Evolutionary conservation across 2,113 vertebrate species (phyloP).

Genomic region (Saguinus midas): DNA sequence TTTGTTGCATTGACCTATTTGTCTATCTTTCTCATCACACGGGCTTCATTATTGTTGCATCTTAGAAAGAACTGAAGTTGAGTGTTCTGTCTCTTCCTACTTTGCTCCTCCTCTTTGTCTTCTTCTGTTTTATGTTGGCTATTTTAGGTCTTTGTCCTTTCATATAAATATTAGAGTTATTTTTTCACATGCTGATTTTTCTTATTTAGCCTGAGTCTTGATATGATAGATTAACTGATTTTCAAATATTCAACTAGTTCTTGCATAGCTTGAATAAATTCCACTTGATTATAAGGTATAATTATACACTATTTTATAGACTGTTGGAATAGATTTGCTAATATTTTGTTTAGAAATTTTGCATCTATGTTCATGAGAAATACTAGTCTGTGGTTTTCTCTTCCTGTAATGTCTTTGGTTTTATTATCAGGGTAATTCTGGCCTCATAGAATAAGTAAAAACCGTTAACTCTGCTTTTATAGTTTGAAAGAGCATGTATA

Average conservation of each 20-base stretch:
- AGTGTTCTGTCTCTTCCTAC: no score
- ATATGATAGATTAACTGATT: not conserved
- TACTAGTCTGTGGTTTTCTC: not conserved
- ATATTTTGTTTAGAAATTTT: not conserved
- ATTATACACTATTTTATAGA: not conserved
- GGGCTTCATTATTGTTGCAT: not conserved
- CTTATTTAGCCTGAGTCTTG: not conserved
- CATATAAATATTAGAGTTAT: not conserved
- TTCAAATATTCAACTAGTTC: not conserved
- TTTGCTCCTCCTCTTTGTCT: not conserved
- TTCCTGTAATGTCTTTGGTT: not conserved
- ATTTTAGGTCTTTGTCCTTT: not conserved
- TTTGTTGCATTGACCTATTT: not conserved
- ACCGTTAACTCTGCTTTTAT: not conserved
- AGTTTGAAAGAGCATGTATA: not conserved
- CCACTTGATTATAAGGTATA: not conserved
- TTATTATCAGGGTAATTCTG: not conserved
- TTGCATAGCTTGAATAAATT: not conserved
- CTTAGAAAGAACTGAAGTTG: not conserved
- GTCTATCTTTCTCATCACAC: not conserved
- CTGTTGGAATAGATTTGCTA: not conserved
- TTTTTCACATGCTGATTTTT: not conserved
- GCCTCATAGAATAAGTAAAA: not conserved
- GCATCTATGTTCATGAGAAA: not conserved
- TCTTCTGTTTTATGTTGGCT: not conserved